Evolutionary conservation across 2,888 invertebrate genomes (phyloP), one percentile per base, ranked within the genome.

Genomic region (Caenorhabditis imperialis): DNA sequence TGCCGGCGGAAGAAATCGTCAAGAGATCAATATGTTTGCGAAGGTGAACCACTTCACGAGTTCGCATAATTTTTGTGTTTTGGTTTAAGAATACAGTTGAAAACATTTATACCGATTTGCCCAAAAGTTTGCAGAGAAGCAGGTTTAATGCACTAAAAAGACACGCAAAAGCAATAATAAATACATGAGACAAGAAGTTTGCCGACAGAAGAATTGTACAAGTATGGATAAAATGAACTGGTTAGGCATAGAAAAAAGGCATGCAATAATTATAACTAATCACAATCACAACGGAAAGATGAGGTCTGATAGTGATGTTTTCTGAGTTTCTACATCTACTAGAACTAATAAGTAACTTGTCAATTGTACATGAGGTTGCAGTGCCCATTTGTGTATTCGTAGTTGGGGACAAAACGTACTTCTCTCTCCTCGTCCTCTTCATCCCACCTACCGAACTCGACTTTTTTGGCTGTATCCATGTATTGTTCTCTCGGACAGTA

Each of bases 401-500:
- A n/a, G n/a, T n/a, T n/a, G n/a, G n/a, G n/a, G n/a, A n/a, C n/a
- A n/a, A n/a, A n/a, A n/a, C n/a, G n/a, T n/a, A n/a, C n/a, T n/a
- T n/a, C n/a, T n/a, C n/a, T n/a, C n/a, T n/a, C n/a, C n/a, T n/a
- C 51, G 14, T 54, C 18, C 12, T n/a, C 37, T 14, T 12, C 14
- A 16, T 10, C 3, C 51, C 35, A 48, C 22, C 30, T 50, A n/a
- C 12, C 8, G 25, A 74, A 62, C 4, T 44, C 33, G 20, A 74
- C 67, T 22, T 25, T 8, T 35, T 35, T 54, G 6, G 75, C 47
- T 3, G 16, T 10, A 14, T 67, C 72, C 16, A 57, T 27, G 14
- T 22, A 90, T 93, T 96, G 91, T 90, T 99, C 98, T 89, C 95
- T 93, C 0, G 98, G 98, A 88, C 99, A 99, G 90, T 99, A 99